These are phyloP conservation scores for Gadus chalcogrammus DNA, from an alignment of 2,113 vertebrate species.

Conservation along the genomic window DNA sequence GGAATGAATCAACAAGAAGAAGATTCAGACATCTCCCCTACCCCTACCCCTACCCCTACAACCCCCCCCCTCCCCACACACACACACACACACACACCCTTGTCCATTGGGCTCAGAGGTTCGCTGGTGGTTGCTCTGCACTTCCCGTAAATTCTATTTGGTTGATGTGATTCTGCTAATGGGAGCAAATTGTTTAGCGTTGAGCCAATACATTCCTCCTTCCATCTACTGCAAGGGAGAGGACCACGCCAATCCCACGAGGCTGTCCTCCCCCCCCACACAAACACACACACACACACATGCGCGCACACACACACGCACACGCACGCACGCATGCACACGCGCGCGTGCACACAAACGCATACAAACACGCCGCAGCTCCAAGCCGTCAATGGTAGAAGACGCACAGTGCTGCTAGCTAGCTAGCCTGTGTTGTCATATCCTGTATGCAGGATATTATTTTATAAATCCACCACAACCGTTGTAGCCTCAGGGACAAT, in stretches of 20 bases:
- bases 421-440: neutral
- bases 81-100: neutral
- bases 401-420: neutral
- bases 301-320: neutral
- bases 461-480: constrained; percentile 41
- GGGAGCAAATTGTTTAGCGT: neutral
- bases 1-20: constrained; percentile 51
- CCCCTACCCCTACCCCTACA: constrained; percentile 8
- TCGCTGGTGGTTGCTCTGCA: constrained; percentile 34
- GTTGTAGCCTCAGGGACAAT: constrained; percentile 26
- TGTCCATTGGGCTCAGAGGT: constrained; percentile 35
- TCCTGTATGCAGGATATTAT: neutral
- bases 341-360: neutral
- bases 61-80: neutral
- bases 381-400: constrained; percentile 25
- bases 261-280: neutral
- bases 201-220: neutral
- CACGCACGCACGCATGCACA: neutral
- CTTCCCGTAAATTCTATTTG: constrained; percentile 3
- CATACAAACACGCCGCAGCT: constrained; percentile 13
- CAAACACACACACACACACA: neutral
- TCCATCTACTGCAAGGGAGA: neutral
- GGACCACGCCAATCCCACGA: neutral
- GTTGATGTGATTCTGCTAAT: neutral
- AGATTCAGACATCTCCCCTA: constrained; percentile 26